Evolutionary conservation across 2,888 invertebrate species (phyloP).

Genomic region (Luperina testacea): DNA sequence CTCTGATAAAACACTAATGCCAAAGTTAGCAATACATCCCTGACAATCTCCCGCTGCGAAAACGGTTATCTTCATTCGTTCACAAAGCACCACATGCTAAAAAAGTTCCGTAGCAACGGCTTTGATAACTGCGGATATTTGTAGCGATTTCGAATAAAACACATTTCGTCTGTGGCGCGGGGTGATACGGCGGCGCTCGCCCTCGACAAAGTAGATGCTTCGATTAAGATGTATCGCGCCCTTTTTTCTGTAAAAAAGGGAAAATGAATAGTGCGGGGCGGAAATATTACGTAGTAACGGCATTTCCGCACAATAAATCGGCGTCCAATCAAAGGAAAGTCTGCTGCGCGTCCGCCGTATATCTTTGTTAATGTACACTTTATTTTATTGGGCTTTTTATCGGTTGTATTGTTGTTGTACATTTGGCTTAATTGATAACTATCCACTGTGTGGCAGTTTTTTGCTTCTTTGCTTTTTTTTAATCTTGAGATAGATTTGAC

Average conservation of each 20-base stretch:
- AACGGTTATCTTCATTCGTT: slow-evolving; percentile 40
- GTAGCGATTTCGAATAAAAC: slow-evolving; percentile 31
- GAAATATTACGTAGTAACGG: slow-evolving; percentile 90
- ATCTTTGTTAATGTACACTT: slow-evolving; percentile 89
- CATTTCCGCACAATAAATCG: slow-evolving; percentile 90
- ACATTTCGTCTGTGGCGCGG: slow-evolving; percentile 48
- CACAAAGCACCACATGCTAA: slow-evolving; percentile 58
- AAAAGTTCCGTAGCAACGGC: slow-evolving; percentile 47
- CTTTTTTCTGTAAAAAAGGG: slow-evolving; percentile 89
- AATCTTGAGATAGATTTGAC: slow-evolving; percentile 11
- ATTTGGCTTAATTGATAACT: slow-evolving; percentile 83
- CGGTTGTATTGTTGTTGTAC: slow-evolving; percentile 82
- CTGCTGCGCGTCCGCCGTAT: slow-evolving; percentile 81
- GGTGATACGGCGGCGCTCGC: slow-evolving; percentile 59
- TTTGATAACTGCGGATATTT: slow-evolving; percentile 43
- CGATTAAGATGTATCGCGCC: slow-evolving; percentile 89
- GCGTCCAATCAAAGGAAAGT: slow-evolving; percentile 89
- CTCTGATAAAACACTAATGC: slow-evolving; percentile 23
- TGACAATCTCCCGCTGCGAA: slow-evolving; percentile 42
- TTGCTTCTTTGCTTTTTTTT: slow-evolving; percentile 34
- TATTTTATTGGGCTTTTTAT: slow-evolving; percentile 89
- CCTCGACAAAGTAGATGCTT: slow-evolving; percentile 74
- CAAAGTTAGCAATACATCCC: slow-evolving; percentile 36
- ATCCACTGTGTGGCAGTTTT: slow-evolving; percentile 41
- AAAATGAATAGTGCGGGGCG: slow-evolving; percentile 88